Evolutionary conservation across 1,140 invertebrate genomes (phyloP).

Genomic region (Colletes gigas): DNA sequence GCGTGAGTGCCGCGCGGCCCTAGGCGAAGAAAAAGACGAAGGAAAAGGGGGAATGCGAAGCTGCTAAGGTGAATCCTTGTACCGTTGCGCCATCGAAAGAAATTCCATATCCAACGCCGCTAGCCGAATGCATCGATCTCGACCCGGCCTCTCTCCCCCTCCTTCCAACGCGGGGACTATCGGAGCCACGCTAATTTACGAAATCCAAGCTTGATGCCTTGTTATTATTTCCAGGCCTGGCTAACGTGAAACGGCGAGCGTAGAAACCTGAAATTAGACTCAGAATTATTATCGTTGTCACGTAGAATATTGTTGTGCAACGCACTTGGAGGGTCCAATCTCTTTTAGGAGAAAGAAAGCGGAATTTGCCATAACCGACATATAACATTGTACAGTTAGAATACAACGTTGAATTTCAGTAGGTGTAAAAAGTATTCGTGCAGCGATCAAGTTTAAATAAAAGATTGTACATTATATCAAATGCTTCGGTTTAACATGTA

Average conservation of each 20-base stretch:
- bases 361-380: too few species aligned
- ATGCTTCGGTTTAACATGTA: too few species aligned
- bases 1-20: neutral
- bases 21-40: slow-evolving; percentile 21
- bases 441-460: too few species aligned
- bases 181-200: slow-evolving; percentile 33
- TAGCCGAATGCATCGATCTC: slow-evolving; percentile 54
- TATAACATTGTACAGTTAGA: too few species aligned
- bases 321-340: too few species aligned
- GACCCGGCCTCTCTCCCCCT: neutral
- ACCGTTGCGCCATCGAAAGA: slow-evolving; percentile 60
- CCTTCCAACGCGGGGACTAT: slow-evolving; percentile 32
- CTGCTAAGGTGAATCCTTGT: slow-evolving; percentile 71
- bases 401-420: too few species aligned
- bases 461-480: too few species aligned
- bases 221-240: neutral
- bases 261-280: neutral
- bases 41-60: slow-evolving; percentile 49
- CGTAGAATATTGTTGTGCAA: neutral
- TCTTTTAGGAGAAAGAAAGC: too few species aligned
- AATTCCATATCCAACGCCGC: slow-evolving; percentile 50
- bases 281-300: neutral
- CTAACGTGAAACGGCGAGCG: neutral
- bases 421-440: too few species aligned
- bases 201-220: slow-evolving; percentile 16